Evolutionary conservation across 2,888 invertebrate species (phyloP).

Genomic region (Pachydiplax longipennis): DNA sequence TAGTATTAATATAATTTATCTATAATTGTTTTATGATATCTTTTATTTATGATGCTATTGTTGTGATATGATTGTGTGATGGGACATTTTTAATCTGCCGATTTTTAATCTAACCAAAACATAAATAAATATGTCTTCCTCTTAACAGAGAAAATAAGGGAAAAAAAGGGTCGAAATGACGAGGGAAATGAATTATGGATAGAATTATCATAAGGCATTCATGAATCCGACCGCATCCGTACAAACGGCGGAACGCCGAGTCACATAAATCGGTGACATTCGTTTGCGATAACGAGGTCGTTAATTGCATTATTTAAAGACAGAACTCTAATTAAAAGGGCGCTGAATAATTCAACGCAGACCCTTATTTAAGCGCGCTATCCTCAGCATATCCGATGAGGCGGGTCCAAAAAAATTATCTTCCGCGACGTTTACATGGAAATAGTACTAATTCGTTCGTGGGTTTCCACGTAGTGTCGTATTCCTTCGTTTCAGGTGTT

Average conservation of each 20-base stretch:
- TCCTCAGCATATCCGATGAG: background rate
- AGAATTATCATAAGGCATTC: slow-evolving; percentile 15
- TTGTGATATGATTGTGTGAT: too few species aligned
- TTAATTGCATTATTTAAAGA: slow-evolving; percentile 31
- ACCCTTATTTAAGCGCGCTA: background rate
- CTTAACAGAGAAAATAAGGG: too few species aligned
- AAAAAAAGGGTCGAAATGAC: background rate
- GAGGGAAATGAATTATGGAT: slow-evolving; percentile 23
- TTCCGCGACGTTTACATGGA: background rate
- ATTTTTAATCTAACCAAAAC: too few species aligned
- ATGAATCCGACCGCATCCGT: slow-evolving; percentile 19
- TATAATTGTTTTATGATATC: too few species aligned
- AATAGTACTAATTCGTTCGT: background rate
- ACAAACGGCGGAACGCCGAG: background rate
- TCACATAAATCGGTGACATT: slow-evolving; percentile 23
- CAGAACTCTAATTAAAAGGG: background rate
- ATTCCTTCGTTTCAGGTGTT: background rate
- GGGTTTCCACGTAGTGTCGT: background rate
- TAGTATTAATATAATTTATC: too few species aligned
- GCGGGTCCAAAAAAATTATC: background rate
- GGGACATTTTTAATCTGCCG: too few species aligned
- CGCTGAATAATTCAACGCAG: background rate
- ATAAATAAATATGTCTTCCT: too few species aligned
- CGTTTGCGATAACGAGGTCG: slow-evolving; percentile 26
- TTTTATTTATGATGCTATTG: too few species aligned